Evolutionary conservation across 2,113 vertebrate species (phyloP).

Genomic region (Hippocampus zosterae): DNA sequence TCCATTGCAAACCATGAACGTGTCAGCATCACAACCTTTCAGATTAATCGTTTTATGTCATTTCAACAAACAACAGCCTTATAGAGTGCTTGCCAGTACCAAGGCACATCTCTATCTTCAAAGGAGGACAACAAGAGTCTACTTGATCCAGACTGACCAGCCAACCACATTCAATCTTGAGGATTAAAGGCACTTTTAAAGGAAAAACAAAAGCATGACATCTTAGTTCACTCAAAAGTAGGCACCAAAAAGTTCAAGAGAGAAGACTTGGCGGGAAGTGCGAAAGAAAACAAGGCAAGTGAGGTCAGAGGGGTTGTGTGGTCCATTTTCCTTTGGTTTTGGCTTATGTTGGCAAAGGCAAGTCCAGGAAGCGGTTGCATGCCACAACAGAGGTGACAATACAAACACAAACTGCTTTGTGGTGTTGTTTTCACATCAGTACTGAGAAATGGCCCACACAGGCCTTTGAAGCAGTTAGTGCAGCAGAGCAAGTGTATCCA

Average conservation of each 20-base stretch:
- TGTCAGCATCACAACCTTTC: background rate
- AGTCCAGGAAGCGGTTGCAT: conserved; percentile 32
- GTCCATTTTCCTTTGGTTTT: conserved; percentile 38
- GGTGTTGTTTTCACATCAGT: conserved; percentile 12
- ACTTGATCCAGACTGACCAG: conserved; percentile 72
- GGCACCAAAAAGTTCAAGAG: conserved; percentile 53
- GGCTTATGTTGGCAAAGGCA: conserved; percentile 36
- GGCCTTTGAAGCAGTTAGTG: conserved; percentile 16
- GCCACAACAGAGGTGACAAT: conserved; percentile 26
- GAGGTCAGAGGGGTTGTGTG: conserved; percentile 39
- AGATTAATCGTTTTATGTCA: background rate
- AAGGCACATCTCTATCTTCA: conserved; percentile 47
- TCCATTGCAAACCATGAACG: background rate
- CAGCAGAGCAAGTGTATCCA: background rate
- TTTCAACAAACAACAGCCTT: conserved; percentile 15
- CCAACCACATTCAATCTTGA: conserved; percentile 71
- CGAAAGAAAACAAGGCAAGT: conserved; percentile 48
- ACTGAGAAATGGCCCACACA: conserved; percentile 11
- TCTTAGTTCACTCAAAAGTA: conserved; percentile 63
- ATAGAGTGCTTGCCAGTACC: conserved; percentile 17
- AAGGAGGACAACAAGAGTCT: conserved; percentile 52
- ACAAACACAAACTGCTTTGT: conserved; percentile 19
- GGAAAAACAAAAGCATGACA: conserved; percentile 67
- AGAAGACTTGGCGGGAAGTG: conserved; percentile 41
- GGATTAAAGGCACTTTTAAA: conserved; percentile 80